Evolutionary conservation across 2,797 vertebrate genomes (phyloP), one percentile per base, ranked within the genome.

Genomic region (Gymnopithys bicolor): DNA sequence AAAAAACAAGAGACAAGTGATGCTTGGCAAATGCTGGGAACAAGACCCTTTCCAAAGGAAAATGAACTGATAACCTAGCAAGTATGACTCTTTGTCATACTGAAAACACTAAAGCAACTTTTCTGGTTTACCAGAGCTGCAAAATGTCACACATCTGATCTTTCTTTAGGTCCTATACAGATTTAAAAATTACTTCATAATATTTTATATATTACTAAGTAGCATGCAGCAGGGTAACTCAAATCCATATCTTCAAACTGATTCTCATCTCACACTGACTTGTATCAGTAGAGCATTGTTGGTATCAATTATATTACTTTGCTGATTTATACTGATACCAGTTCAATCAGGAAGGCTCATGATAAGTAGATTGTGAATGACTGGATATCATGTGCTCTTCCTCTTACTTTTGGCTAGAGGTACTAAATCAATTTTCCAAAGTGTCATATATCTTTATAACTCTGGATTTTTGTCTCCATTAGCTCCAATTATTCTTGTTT

Each of bases 351-450:
- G 75, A 89, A 85, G 53, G 70, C 33, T 82, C 67, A 77, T 0
- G 1, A 35, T 67, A 92, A 87, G 62, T 85, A 92, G 56, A 89
- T 83, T 85, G 71, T 45, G 71, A 95, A 89, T 83, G 78, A 85
- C 78, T 95, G 71, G 64, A 93, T 87, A 69, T 70, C 81, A 68
- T 48, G 49, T 1, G 18, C 10, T 87, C 53, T 79, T 32, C 22
- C 18, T 90, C 84, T 85, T 77, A 19, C 84, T 93, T 94, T 94
- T 75, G 64, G 82, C 67, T 77, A 68, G 60, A 80, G 16, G 30
- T 83, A 90, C 67, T 92, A 95, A 93, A 96, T 92, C 92, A 87
- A 93, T 92, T 93, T 95, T 89, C 75, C 80, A 24, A 94, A 95
- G 78, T 87, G 81, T 64, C 56, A 77, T 92, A 45, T 69, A 90